A percentile compares a stretch with the other conserved stretches of the same genome.
These are phyloP conservation scores for Picus viridis DNA, from an alignment of 2,797 vertebrate species.

Conservation along the genomic window DNA sequence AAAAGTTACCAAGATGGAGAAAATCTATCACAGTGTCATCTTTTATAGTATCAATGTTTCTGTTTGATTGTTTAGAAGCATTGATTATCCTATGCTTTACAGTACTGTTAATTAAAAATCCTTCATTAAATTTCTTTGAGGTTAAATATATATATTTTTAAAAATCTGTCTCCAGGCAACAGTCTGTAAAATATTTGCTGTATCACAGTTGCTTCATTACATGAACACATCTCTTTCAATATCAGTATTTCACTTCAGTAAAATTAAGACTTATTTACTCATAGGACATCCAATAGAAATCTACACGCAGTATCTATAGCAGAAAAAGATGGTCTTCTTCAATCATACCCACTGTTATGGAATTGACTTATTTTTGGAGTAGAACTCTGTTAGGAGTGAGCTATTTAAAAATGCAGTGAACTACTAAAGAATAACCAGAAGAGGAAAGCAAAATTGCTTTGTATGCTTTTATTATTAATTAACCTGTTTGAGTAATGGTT, in stretches of 20 bases:
- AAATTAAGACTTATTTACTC: not conserved
- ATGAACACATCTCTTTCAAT: not conserved
- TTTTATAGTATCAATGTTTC: not conserved
- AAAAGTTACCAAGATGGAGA: not conserved
- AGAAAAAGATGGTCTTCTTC: not conserved
- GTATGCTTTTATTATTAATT: not conserved
- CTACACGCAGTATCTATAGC: not conserved
- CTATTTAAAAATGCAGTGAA: not conserved
- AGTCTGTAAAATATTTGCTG: not conserved
- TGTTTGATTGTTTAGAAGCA: not conserved
- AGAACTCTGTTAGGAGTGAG: not conserved
- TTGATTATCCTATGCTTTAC: not conserved
- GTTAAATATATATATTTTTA: not conserved
- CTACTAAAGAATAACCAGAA: not conserved
- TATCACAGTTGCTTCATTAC: not conserved
- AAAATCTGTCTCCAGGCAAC: not conserved
- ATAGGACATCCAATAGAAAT: not conserved
- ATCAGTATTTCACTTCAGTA: not conserved
- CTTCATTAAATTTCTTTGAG: conserved; percentile 11
- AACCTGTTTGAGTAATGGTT: not conserved
- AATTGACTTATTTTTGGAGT: not conserved
- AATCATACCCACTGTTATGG: not conserved
- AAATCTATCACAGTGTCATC: not conserved
- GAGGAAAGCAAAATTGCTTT: not conserved
- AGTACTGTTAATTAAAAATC: not conserved